Evolutionary conservation across 2,888 invertebrate genomes (phyloP), one percentile per base, ranked within the genome.

Genomic region (Linnaemya tessellans): DNA sequence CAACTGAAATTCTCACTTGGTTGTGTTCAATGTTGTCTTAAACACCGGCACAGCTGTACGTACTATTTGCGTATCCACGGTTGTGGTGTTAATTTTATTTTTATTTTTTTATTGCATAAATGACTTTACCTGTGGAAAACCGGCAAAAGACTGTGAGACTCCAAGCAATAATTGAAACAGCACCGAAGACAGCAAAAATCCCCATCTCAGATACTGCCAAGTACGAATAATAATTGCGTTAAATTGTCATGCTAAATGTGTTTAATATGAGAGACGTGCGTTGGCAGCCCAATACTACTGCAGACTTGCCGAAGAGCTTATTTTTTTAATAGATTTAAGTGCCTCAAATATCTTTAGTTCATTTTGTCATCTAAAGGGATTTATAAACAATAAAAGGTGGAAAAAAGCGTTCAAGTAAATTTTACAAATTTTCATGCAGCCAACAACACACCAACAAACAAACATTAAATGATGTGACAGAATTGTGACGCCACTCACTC

Each of bases 231-330:
- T 87, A 87, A 87, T 86, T 87, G 87, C 86, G 75, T 86, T 65
- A 87, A 87, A 87, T 87, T 87, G 84, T 80, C 86, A 87, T 86
- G 81, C 84, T 87, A 86, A 87, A 87, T 86, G 87, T 80, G 85
- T 87, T 87, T 85, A 82, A 85, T 82, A 71, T 67, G 38, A 65
- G 58, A 75, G 67, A 85, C 85, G 82, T 85, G 85, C 65, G 80
- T 71, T 75, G 75, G 75, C 73, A 74, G 80, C 15, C 41, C 43
- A 49, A 15, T 58, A 64, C 35, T 15, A 30, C 30, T 30, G 4
- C 41, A 51, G 51, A 9, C 10, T 67, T 25, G 8, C 41, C 38
- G 41, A n/a, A 15, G 20, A 54, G n/a, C 3, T 30, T 22, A 7
- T 73, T 65, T 67, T 58, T 38, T 62, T 51, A 43, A 22, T 30